These are phyloP conservation scores for Parotia lawesii DNA, from an alignment of 2,113 vertebrate species.

Conservation along the genomic window DNA sequence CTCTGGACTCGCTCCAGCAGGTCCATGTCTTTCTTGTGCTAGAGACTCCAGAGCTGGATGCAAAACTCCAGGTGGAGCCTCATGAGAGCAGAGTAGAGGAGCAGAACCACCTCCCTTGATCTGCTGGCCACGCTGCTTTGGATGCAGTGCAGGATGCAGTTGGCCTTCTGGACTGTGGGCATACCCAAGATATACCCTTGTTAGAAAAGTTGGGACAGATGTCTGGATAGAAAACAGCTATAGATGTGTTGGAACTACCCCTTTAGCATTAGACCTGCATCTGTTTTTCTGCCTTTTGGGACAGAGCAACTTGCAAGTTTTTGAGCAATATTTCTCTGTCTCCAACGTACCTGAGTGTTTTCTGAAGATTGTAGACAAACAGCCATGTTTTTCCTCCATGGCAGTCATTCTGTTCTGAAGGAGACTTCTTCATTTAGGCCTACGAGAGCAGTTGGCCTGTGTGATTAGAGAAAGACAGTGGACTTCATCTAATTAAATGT, in stretches of 20 bases:
- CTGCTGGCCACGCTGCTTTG: background rate
- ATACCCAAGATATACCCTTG: background rate
- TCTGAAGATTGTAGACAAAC: background rate
- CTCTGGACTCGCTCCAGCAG: background rate
- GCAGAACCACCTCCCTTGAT: background rate
- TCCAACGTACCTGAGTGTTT: background rate
- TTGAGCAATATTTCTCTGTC: background rate
- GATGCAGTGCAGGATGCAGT: background rate
- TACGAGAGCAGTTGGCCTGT: background rate
- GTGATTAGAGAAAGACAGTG: background rate
- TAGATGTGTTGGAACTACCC: background rate
- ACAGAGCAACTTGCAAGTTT: background rate
- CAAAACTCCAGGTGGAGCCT: background rate
- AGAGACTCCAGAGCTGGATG: background rate
- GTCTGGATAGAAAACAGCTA: background rate
- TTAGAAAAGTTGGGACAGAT: background rate
- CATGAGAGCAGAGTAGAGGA: background rate
- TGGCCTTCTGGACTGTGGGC: background rate
- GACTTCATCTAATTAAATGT: background rate
- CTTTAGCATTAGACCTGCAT: background rate
- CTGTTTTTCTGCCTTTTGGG: background rate
- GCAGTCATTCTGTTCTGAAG: background rate
- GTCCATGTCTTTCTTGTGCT: background rate
- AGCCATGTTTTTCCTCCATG: background rate
- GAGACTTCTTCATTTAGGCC: background rate